A percentile compares a stretch with the other conserved stretches of the same genome.
phyloP scores from a whole-genome alignment of 2,888 invertebrate species.

The Conops quadrifasciatus region DNA sequence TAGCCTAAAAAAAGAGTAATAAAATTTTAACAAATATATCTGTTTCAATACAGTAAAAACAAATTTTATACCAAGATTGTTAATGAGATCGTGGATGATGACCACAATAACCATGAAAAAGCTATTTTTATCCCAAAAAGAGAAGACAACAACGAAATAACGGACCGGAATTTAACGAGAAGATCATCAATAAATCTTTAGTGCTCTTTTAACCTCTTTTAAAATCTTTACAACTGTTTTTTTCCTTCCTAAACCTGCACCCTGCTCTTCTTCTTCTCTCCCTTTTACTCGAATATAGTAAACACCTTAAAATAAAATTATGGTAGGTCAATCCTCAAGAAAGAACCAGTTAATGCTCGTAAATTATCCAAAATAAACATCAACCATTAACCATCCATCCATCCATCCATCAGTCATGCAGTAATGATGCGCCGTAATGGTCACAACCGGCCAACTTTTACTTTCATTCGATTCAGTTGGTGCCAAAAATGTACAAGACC shows the following conservation, averaged over 20 bases:
- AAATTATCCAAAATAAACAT: not conserved
- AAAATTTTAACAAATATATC: too few species aligned
- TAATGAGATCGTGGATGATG: too few species aligned
- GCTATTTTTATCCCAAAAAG: too few species aligned
- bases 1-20: too few species aligned
- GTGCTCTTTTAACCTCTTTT: too few species aligned
- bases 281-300: not conserved
- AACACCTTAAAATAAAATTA: constrained; percentile 2
- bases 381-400: not conserved
- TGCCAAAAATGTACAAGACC: constrained; percentile 33
- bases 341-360: constrained; percentile 22
- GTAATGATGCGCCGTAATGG: not conserved
- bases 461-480: constrained; percentile 15
- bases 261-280: not conserved
- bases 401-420: not conserved
- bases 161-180: too few species aligned
- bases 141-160: too few species aligned
- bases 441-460: constrained; percentile 21
- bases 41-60: too few species aligned
- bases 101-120: too few species aligned
- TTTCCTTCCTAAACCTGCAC: not conserved
- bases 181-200: too few species aligned
- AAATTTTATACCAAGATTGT: too few species aligned
- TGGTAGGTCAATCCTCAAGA: not conserved
- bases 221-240: not conserved